Evolutionary conservation across 2,797 vertebrate species (phyloP), one percentile per base, ranked within the genome.

Genomic region (Megaceryle alcyon): DNA sequence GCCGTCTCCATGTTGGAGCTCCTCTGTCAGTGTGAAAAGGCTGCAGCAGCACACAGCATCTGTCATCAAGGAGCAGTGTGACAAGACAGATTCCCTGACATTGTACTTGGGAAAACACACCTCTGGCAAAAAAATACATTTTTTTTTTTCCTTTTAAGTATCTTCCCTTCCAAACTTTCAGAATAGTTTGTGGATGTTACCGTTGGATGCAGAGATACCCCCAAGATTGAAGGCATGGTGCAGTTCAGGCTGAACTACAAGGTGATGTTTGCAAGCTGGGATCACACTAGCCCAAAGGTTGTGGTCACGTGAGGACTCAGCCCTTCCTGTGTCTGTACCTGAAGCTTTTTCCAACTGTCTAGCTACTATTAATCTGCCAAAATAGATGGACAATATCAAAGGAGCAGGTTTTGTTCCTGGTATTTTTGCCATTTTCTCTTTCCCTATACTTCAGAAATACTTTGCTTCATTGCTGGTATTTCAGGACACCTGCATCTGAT

Each of bases 161-260:
- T 31, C 14, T 64, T 81, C 21, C 33, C 9, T 54, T 61, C 22
- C 44, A 54, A 68, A 33, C 25, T 76, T 70, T 31, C 25, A 37
- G n/a, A n/a, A 16, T 4, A 23, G 7, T 69, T 73, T 64, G 7
- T 72, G 56, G 21, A 14, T 72, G 14, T 51, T 44, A 29, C 16
- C 5, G 69, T 49, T 14, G 29, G 33, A 12, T 54, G 22, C 33
- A 14, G 0, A 1, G 57, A 31, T 29, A 39, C 39, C 26, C 23
- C 31, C 37, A 66, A 33, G 31, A 17, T 17, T 44, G 53, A 73
- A 25, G 13, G 13, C 29, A 43, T 0, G 0, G 14, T 60, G 15
- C 37, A 22, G 12, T 37, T 83, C 60, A 49, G 72, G 39, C 49
- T 68, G 13, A 35, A 22, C 19, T 77, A 18, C 60, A 80, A 14